A percentile compares a stretch with the other conserved stretches of the same genome.
These are phyloP conservation scores for Ursus arctos DNA, from an alignment of 2,113 vertebrate genomes.

Conservation along the genomic window DNA sequence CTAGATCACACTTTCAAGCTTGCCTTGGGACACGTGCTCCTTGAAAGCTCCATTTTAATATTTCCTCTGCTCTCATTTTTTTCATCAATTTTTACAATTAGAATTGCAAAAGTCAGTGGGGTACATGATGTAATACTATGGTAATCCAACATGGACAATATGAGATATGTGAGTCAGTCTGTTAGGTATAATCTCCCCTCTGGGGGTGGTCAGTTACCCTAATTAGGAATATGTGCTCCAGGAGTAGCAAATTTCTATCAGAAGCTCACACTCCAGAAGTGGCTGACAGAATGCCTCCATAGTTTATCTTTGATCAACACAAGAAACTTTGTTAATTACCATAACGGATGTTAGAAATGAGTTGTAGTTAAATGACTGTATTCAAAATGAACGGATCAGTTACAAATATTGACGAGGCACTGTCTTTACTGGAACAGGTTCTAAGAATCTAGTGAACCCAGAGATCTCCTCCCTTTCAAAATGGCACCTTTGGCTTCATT, in stretches of 20 bases:
- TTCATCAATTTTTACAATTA: conserved; percentile 28
- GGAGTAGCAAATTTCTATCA: conserved; percentile 24
- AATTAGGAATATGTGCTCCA: not conserved
- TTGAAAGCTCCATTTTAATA: conserved; percentile 49
- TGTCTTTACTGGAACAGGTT: not conserved
- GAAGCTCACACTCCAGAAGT: not conserved
- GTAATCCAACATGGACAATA: conserved; percentile 39
- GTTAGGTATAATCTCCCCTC: not conserved
- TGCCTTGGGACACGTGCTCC: not conserved
- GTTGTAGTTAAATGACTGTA: conserved; percentile 36
- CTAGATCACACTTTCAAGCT: conserved; percentile 29
- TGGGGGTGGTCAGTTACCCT: not conserved
- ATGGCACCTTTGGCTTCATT: conserved; percentile 45
- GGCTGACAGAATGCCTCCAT: not conserved
- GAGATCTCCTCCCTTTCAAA: not conserved
- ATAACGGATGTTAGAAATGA: conserved; percentile 29
- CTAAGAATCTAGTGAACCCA: not conserved
- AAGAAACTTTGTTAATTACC: conserved; percentile 10
- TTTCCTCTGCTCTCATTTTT: conserved; percentile 13
- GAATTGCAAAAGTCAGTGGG: conserved; percentile 52
- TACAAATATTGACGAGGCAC: not conserved
- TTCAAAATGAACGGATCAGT: conserved; percentile 13
- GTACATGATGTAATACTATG: not conserved
- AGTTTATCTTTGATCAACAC: conserved; percentile 3
- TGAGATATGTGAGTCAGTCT: not conserved